These are phyloP conservation scores for Caenorhabditis sp. DNA, from an alignment of 2,888 invertebrate species.

Conservation along the genomic window DNA sequence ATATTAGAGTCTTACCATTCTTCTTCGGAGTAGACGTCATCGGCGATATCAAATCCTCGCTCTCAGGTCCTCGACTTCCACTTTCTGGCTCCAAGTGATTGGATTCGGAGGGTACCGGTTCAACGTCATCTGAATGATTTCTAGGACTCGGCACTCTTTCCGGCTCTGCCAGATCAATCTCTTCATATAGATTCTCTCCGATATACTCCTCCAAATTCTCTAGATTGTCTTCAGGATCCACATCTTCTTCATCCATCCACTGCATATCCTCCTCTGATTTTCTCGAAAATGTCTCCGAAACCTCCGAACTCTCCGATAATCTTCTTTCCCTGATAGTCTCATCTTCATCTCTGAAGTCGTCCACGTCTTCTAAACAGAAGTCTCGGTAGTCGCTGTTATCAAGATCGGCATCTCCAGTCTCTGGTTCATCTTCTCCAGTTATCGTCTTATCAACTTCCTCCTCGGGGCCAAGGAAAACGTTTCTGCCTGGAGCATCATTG, in stretches of 20 bases:
- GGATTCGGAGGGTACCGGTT: background rate
- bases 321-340: conserved; percentile 20
- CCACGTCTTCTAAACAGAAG: conserved; percentile 42
- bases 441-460: background rate
- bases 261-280: conserved; percentile 6
- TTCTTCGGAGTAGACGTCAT: conserved; percentile 38
- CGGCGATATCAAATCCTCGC: conserved; percentile 33
- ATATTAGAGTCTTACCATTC: too few species aligned
- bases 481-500: conserved; percentile 13
- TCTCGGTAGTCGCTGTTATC: conserved; percentile 10
- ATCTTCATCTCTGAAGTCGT: conserved; percentile 24
- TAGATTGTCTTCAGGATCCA: background rate
- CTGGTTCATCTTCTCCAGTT: background rate
- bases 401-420: background rate
- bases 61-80: too few species aligned
- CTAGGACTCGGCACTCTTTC: too few species aligned
- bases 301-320: background rate
- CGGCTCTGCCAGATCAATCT: too few species aligned
- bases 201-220: background rate
- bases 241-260: background rate
- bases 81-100: too few species aligned
- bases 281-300: background rate
- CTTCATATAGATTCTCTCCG: background rate
- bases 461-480: background rate
- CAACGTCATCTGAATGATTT: background rate